Evolutionary conservation across 2,113 vertebrate species (phyloP).

Genomic region (Burhinus oedicnemus): DNA sequence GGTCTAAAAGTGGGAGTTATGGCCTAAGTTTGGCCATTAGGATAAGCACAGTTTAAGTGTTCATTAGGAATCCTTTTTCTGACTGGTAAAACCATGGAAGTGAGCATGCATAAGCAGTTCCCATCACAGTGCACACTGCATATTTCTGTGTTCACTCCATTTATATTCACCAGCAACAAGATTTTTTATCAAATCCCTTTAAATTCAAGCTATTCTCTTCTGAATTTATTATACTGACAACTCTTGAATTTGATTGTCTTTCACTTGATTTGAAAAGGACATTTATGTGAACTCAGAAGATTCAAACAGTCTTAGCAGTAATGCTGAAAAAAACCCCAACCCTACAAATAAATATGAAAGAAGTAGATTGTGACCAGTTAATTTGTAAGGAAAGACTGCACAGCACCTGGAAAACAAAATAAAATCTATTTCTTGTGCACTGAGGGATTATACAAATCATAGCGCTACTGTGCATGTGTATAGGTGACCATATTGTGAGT

Average conservation of each 20-base stretch:
- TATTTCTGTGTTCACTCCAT: neutral
- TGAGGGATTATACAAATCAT: neutral
- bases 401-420: neutral
- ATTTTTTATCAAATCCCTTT: neutral
- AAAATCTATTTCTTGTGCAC: neutral
- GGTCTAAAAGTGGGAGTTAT: neutral
- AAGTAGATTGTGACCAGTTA: neutral
- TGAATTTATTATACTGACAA: neutral
- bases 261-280: neutral
- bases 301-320: neutral
- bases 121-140: neutral
- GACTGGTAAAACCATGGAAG: neutral
- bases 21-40: neutral
- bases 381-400: neutral
- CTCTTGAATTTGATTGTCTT: neutral
- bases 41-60: neutral
- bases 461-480: neutral
- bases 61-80: neutral
- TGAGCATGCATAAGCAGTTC: neutral
- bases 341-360: neutral
- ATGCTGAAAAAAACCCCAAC: accelerated
- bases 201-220: neutral
- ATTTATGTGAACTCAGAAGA: neutral
- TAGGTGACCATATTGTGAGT: neutral
- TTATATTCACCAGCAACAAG: neutral